Evolutionary conservation across 2,797 vertebrate genomes (phyloP), one percentile per base, ranked within the genome.

Genomic region (Sebastes aleutianus): DNA sequence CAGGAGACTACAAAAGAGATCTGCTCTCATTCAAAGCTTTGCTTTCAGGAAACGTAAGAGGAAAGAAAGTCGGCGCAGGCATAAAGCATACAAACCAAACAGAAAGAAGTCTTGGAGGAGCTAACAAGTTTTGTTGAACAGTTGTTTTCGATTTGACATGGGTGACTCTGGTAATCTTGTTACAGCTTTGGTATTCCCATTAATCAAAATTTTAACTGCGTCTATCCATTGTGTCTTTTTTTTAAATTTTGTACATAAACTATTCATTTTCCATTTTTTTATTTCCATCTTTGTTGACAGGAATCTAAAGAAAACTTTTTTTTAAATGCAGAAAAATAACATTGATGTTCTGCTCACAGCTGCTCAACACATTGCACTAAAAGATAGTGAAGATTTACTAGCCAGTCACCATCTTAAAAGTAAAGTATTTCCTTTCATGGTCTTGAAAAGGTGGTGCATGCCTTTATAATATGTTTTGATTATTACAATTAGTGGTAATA

Each of bases 1-100:
- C 59, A 43, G 63, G 70, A 82, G 77, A 82, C 58, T 70, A 72
- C 67, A 77, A 80, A 80, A 66, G 72, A 88, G 64, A 67, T 81
- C 32, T 31, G 63, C 54, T 58, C 32, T 39, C 4, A 70, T 78
- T 87, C 39, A 76, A 87, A 70, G 64, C 59, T 84, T 56, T 72
- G 32, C 34, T 79, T 47, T 78, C 53, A 76, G 69, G 68, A 80
- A 83, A 61, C 39, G 67, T 63, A 27, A 34, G 32, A 65, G 61
- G 27, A 73, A 53, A 34, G 54, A 72, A 47, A 62, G 34, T 10
- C 1, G 5, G 2, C 6, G 8, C 7, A 56, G 43, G 57, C n/a
- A 26, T 31, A 24, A 63, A 59, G 65, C 24, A 70, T 62, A 14
- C 12, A 65, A 74, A 58, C 58, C 10, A 53, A 27, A 63, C 64